Conservation (phyloP, 2,797 vertebrate species). For the Acrossocheilus fasciatus region DNA sequence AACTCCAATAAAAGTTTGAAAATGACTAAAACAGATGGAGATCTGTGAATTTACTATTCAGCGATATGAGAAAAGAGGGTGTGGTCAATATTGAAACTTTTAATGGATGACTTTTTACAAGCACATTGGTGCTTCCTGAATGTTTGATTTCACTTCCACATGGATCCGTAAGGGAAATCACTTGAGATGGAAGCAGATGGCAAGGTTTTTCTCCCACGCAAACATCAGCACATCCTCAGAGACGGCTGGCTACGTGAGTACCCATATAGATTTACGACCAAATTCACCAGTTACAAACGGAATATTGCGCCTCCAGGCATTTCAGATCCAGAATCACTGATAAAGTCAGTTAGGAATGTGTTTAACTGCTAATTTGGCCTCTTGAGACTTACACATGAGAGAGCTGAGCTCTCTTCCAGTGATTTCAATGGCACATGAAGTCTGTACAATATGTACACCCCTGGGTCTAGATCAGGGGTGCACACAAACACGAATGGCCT, state of each 20-base stretch:
- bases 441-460: not conserved
- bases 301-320: constrained; percentile 36
- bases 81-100: constrained; percentile 10
- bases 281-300: constrained; percentile 7
- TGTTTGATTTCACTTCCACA: constrained; percentile 16
- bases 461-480: not conserved
- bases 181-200: constrained; percentile 38
- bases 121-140: constrained; percentile 16
- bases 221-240: constrained; percentile 36
- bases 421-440: constrained; percentile 19
- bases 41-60: not conserved
- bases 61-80: not conserved
- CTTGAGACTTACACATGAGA: constrained; percentile 15
- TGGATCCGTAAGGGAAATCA: constrained; percentile 20
- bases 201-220: constrained; percentile 21
- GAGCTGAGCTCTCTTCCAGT: not conserved
- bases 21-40: constrained; percentile 11
- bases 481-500: not conserved
- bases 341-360: constrained; percentile 26
- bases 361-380: constrained; percentile 23
- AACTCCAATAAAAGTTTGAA: constrained; percentile 4
- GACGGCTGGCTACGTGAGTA: not conserved
- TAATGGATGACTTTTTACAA: constrained; percentile 27
- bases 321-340: constrained; percentile 33
- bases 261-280: constrained; percentile 26